Evolutionary conservation across 2,797 vertebrate species (phyloP).

Genomic region (Dromococcyx pavoninus): DNA sequence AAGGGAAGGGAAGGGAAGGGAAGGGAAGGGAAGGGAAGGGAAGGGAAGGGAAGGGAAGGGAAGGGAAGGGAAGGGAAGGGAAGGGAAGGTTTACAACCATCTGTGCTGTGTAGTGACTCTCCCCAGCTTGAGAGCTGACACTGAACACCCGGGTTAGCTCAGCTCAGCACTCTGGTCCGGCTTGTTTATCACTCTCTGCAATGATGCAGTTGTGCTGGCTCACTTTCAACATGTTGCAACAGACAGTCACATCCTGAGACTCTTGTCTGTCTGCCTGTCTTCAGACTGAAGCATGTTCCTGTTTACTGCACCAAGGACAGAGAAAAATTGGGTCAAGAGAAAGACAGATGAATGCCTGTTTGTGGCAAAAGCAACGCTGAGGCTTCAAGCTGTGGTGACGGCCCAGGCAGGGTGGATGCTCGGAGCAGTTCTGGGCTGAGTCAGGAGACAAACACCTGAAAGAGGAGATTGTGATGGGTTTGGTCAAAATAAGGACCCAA

Average conservation of each 20-base stretch:
- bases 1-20: too few relatives aligned
- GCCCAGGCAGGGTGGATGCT: neutral
- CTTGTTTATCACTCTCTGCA: constrained; percentile 32
- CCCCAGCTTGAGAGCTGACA: neutral
- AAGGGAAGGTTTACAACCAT: neutral
- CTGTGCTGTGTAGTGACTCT: neutral
- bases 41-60: too few relatives aligned
- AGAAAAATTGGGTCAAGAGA: neutral
- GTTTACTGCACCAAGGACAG: neutral
- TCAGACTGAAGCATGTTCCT: neutral
- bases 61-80: too few relatives aligned
- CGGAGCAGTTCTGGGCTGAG: neutral
- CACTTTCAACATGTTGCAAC: neutral
- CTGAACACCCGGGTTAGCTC: neutral
- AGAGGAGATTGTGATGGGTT: neutral
- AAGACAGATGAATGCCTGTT: neutral
- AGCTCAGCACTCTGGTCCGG: neutral
- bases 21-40: too few relatives aligned
- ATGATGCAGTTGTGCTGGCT: neutral
- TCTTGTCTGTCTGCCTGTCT: neutral
- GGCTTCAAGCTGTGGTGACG: neutral
- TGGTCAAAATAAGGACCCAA: neutral
- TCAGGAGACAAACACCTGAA: neutral
- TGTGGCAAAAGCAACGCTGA: rapidly evolving
- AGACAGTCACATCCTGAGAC: neutral